Conservation (phyloP, 2,888 invertebrate genomes). For the Chouioia cunea region DNA sequence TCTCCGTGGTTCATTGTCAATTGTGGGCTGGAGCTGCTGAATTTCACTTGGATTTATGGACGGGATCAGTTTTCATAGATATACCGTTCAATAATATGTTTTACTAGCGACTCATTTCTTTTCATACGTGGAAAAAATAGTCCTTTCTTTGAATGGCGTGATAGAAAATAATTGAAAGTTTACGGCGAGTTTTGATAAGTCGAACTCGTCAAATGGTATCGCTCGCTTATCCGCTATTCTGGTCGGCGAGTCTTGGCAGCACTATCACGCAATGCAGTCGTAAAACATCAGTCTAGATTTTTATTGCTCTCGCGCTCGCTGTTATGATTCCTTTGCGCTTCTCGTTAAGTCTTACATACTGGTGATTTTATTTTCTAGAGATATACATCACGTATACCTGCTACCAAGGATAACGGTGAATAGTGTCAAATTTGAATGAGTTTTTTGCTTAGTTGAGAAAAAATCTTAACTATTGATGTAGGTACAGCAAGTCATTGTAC, state of each 20-base stretch:
- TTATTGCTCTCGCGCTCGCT: slow-evolving; percentile 32
- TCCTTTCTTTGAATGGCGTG: too few relatives aligned
- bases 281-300: slow-evolving; percentile 47
- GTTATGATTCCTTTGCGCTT: slow-evolving; percentile 45
- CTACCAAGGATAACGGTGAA: too few relatives aligned
- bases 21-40: slow-evolving; percentile 21
- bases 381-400: slow-evolving; percentile 24
- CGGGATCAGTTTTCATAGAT: slow-evolving; percentile 38
- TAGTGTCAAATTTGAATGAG: too few relatives aligned
- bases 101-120: slow-evolving; percentile 14
- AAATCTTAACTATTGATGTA: too few relatives aligned
- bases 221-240: slow-evolving; percentile 11
- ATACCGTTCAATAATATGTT: slow-evolving; percentile 45
- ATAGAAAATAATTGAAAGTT: too few relatives aligned
- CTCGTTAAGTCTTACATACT: slow-evolving; percentile 35
- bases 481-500: too few relatives aligned
- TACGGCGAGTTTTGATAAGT: too few relatives aligned
- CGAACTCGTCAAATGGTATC: too few relatives aligned
- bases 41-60: slow-evolving; percentile 34
- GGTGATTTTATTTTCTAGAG: slow-evolving; percentile 43
- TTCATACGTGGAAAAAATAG: too few relatives aligned
- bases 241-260: background rate
- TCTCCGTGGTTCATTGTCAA: slow-evolving; percentile 36
- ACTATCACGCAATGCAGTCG: slow-evolving; percentile 47
- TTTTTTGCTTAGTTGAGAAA: too few relatives aligned